Evolutionary conservation across 2,113 vertebrate species (phyloP).

Genomic region (Pelvicachromis taeniatus): DNA sequence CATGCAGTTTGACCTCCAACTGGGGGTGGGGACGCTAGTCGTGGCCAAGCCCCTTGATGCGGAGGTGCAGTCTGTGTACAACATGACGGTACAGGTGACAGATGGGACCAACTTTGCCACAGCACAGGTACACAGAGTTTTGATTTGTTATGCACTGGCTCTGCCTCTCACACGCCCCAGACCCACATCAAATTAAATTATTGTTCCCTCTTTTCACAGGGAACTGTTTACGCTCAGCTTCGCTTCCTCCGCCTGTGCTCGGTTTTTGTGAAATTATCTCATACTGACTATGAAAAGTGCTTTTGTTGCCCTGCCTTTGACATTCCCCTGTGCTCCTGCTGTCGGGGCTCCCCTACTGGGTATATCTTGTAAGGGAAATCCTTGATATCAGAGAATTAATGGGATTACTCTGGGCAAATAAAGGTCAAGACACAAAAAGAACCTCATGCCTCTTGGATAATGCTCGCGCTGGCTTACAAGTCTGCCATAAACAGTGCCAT

Average conservation of each 20-base stretch:
- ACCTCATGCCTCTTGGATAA: background rate
- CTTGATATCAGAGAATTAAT: constrained; percentile 33
- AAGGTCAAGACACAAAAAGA: constrained; percentile 23
- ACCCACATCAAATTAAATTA: constrained; percentile 31
- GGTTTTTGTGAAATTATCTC: constrained; percentile 32
- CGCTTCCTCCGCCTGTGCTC: background rate
- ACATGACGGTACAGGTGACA: constrained; percentile 94
- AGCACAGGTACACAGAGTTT: constrained; percentile 80
- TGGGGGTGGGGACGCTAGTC: constrained; percentile 88
- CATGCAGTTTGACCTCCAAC: constrained; percentile 89
- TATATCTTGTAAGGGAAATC: constrained; percentile 18
- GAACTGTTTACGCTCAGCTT: constrained; percentile 16
- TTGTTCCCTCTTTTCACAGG: constrained; percentile 19
- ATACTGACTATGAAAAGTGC: constrained; percentile 43
- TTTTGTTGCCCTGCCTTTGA: constrained; percentile 15
- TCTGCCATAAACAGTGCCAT: background rate
- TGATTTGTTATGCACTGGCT: constrained; percentile 21
- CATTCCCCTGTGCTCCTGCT: background rate
- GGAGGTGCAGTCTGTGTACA: constrained; percentile 88
- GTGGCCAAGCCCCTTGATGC: constrained; percentile 93
- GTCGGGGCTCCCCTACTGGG: background rate
- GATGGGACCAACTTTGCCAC: constrained; percentile 90
- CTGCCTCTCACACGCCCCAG: background rate
- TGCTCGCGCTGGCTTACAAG: background rate
- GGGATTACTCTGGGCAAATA: constrained; percentile 17